phyloP scores from a whole-genome alignment of 2,113 vertebrate species.

The Corythoichthys haematopterus region DNA sequence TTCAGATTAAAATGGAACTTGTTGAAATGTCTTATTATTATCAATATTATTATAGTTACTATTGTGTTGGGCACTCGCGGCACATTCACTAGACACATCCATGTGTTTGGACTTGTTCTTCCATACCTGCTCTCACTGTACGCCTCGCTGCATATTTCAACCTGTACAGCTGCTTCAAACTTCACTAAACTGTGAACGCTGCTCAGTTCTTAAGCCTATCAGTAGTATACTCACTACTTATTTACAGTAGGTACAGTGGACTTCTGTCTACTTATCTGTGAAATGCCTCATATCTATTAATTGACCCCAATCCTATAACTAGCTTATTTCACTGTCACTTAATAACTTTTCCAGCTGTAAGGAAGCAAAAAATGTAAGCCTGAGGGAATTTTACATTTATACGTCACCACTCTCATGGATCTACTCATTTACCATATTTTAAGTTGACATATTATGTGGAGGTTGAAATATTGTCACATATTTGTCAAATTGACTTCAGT shows the following conservation, averaged over 20 bases:
- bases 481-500: too few relatives aligned
- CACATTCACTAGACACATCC: constrained; percentile 40
- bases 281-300: too few relatives aligned
- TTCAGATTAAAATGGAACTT: constrained; percentile 21
- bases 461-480: too few relatives aligned
- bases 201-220: neutral
- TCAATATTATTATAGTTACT: neutral
- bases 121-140: constrained; percentile 51
- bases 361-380: neutral
- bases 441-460: neutral
- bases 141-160: constrained; percentile 25
- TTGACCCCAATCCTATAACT: neutral
- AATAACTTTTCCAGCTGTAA: neutral
- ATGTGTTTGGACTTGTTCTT: constrained; percentile 60
- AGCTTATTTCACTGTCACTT: neutral
- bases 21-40: constrained; percentile 28
- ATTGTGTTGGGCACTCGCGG: constrained; percentile 16
- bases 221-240: neutral
- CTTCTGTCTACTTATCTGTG: too few relatives aligned
- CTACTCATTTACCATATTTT: neutral
- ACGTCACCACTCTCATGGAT: neutral
- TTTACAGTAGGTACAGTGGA: too few relatives aligned
- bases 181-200: neutral
- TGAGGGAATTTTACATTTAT: neutral
- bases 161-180: constrained; percentile 28